phyloP scores from a whole-genome alignment of 2,113 vertebrate genomes.

The Pleuronectes platessa region DNA sequence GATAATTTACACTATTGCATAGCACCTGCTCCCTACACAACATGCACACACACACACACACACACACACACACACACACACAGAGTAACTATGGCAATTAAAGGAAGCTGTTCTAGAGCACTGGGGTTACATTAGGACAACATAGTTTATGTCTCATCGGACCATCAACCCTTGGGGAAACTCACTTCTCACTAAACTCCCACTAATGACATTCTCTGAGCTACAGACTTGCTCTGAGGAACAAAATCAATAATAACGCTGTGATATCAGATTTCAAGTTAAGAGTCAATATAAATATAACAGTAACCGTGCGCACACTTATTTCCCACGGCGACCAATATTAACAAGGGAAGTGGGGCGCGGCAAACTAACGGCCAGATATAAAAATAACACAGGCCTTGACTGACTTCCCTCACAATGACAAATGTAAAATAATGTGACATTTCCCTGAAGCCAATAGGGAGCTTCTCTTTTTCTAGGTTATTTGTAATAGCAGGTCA shows the following conservation, averaged over 20 bases:
- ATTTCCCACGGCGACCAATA: neutral
- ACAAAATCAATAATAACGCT: neutral
- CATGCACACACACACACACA: neutral
- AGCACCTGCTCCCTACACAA: conserved; percentile 14
- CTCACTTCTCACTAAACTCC: neutral
- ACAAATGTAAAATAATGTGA: conserved; percentile 21
- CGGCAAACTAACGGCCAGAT: neutral
- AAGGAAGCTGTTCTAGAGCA: conserved; percentile 10
- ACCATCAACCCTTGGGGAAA: neutral
- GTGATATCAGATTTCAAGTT: neutral
- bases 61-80: neutral
- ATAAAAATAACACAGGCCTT: neutral
- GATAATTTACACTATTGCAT: neutral
- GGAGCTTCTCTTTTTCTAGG: conserved; percentile 3
- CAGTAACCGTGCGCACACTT: neutral
- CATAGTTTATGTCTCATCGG: neutral
- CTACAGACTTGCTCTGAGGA: neutral
- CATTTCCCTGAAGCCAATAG: conserved; percentile 36
- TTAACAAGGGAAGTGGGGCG: neutral
- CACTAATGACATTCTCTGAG: conserved; percentile 7
- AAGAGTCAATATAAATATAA: too few relatives aligned
- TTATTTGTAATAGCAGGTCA: neutral
- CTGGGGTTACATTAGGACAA: conserved; percentile 21
- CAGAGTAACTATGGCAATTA: conserved; percentile 12
- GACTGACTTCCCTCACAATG: neutral